phyloP scores from a whole-genome alignment of 2,888 invertebrate genomes.

The Leptopterna dolabrata region DNA sequence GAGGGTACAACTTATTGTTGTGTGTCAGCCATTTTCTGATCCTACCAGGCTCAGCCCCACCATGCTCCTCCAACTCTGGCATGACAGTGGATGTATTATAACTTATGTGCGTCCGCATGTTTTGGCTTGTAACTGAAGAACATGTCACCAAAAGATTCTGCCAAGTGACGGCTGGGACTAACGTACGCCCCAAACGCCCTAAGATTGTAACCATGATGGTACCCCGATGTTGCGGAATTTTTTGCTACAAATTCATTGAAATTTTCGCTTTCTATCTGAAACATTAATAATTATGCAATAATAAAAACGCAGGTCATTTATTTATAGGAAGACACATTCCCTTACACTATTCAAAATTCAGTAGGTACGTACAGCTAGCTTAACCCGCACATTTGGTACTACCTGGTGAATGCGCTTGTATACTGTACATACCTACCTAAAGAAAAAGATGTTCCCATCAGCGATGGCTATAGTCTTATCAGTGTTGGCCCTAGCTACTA shows the following conservation, averaged over 20 bases:
- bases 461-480: no score
- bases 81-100: conserved; percentile 23
- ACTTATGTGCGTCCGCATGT: not conserved
- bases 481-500: no score
- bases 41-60: conserved; percentile 4
- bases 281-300: no score
- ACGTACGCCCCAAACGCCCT: not conserved
- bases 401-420: no score
- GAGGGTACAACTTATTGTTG: conserved; percentile 84
- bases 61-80: conserved; percentile 54
- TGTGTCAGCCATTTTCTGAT: conserved; percentile 65
- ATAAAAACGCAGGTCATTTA: no score
- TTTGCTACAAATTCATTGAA: not conserved
- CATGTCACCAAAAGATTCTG: not conserved
- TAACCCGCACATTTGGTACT: no score
- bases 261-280: not conserved
- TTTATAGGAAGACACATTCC: no score
- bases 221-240: not conserved
- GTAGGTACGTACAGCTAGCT: no score
- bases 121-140: not conserved
- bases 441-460: no score
- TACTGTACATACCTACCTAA: no score
- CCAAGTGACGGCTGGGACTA: not conserved
- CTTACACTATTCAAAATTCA: no score
- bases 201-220: not conserved